These are phyloP conservation scores for Suricata suricatta DNA, from an alignment of 2,113 vertebrate genomes.

Conservation along the genomic window DNA sequence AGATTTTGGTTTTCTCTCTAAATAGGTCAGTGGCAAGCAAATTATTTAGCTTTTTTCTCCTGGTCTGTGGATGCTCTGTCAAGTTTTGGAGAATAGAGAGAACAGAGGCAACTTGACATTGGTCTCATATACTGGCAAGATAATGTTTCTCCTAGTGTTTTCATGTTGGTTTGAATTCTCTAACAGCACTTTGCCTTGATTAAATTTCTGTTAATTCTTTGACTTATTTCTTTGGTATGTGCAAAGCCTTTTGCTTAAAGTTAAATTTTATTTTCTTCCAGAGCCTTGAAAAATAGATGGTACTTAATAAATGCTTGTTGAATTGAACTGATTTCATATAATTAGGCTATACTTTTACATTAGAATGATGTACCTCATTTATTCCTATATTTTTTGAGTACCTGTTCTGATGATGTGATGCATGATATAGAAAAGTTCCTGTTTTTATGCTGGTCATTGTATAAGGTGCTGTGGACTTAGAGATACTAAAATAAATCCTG, in stretches of 20 bases:
- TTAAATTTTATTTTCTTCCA: neutral
- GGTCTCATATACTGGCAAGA: neutral
- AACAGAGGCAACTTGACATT: neutral
- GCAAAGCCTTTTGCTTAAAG: neutral
- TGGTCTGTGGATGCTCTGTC: neutral
- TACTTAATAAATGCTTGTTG: neutral
- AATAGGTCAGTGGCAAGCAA: neutral
- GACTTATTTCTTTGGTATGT: neutral
- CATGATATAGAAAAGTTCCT: neutral
- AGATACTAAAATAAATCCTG: neutral
- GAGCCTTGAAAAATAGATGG: neutral
- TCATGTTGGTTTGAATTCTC: neutral
- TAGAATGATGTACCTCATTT: neutral
- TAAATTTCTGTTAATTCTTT: neutral
- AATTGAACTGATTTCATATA: conserved; percentile 1
- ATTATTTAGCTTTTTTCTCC: neutral
- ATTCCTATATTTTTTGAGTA: neutral
- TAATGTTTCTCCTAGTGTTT: neutral
- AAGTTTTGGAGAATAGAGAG: neutral
- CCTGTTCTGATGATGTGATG: neutral
- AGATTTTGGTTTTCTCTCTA: neutral
- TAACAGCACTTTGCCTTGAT: neutral
- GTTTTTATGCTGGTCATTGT: neutral
- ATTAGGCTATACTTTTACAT: neutral
- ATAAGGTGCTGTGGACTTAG: neutral